Evolutionary conservation across 2,797 vertebrate species (phyloP).

Genomic region (Clarias laeviceps): DNA sequence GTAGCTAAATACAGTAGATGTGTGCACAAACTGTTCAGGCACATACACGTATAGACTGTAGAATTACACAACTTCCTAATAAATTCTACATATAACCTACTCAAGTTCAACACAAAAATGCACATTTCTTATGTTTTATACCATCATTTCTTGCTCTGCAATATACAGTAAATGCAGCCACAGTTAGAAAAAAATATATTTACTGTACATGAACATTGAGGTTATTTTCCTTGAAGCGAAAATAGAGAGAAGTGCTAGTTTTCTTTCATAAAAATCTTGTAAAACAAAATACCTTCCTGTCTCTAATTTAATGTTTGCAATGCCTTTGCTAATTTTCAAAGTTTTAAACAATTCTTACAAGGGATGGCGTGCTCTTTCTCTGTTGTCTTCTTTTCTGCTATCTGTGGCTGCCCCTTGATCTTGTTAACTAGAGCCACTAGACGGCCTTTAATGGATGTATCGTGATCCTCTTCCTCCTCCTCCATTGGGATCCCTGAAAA

Average conservation of each 20-base stretch:
- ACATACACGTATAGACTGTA: no score
- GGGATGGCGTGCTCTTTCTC: constrained; percentile 84
- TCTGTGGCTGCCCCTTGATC: constrained; percentile 87
- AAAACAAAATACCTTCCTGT: neutral
- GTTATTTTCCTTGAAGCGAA: no score
- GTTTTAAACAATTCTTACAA: constrained; percentile 76
- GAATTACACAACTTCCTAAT: no score
- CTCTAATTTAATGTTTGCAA: neutral
- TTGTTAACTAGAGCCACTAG: constrained; percentile 87
- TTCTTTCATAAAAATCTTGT: neutral
- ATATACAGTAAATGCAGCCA: no score
- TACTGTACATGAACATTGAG: no score
- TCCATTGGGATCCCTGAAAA: constrained; percentile 90
- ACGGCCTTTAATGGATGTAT: constrained; percentile 85
- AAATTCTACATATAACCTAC: no score
- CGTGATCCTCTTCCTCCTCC: constrained; percentile 86
- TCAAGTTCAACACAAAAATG: no score
- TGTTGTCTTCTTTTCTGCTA: constrained; percentile 76
- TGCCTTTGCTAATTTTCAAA: neutral
- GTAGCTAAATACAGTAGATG: neutral
- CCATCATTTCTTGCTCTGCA: no score
- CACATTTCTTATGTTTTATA: no score
- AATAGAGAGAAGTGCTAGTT: neutral
- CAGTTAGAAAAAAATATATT: no score
- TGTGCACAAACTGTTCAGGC: no score